phyloP scores from a whole-genome alignment of 2,113 vertebrate species.

The Erinaceus europaeus region DNA sequence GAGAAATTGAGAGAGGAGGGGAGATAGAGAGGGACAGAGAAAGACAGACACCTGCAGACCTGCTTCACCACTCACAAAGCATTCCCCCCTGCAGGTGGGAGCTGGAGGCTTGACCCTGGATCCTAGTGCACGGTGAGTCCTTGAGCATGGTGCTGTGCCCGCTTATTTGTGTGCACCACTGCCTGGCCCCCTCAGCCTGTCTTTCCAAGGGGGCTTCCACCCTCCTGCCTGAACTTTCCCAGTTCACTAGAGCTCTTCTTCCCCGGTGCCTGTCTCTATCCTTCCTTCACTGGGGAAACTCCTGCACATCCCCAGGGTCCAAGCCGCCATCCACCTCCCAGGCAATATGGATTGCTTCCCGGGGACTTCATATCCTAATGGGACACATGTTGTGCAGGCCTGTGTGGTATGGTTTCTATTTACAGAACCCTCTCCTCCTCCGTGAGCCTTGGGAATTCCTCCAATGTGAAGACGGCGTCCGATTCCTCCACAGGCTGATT shows the following conservation, averaged over 20 bases:
- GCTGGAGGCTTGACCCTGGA: too few relatives aligned
- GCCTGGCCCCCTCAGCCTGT: too few relatives aligned
- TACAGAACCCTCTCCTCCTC: neutral
- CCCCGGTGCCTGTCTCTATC: fast-evolving
- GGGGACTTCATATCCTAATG: neutral
- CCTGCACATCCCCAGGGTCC: neutral
- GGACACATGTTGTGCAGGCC: neutral
- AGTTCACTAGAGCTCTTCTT: neutral
- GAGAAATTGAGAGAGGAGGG: too few relatives aligned
- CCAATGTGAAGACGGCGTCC: conserved; percentile 3
- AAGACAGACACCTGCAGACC: too few relatives aligned
- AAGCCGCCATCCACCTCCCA: neutral
- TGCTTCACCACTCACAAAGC: too few relatives aligned
- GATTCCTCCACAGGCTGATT: neutral
- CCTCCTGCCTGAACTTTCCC: neutral
- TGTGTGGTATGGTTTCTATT: conserved; percentile 30
- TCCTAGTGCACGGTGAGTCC: too few relatives aligned
- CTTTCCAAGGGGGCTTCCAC: too few relatives aligned
- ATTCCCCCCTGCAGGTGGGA: too few relatives aligned
- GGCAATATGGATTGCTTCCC: neutral
- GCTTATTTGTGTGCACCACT: too few relatives aligned
- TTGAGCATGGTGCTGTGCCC: too few relatives aligned
- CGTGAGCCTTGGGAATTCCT: conserved; percentile 32
- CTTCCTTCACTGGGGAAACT: neutral
- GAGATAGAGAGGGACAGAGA: too few relatives aligned